A percentile compares a stretch with the other conserved stretches of the same genome.
Conservation (phyloP, 1,140 invertebrate species). For the Trichonephila clavata region DNA sequence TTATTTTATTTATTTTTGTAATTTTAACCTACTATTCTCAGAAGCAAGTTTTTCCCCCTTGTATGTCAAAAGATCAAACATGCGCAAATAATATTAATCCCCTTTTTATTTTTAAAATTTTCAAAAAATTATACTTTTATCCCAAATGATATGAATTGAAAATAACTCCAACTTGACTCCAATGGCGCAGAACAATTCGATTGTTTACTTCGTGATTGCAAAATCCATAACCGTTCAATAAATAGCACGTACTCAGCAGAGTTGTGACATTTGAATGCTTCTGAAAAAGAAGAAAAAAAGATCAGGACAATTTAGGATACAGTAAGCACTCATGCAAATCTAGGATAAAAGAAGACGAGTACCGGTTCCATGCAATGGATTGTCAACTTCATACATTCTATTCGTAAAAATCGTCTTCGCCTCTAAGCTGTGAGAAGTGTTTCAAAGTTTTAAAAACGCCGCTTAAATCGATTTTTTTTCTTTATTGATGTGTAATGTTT, state of each 20-base stretch:
- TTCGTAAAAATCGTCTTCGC: not conserved
- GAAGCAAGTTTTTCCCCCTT: too few relatives aligned
- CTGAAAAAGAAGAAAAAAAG: not conserved
- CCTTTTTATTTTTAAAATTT: too few relatives aligned
- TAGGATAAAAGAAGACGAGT: not conserved
- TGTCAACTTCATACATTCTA: not conserved
- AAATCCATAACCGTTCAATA: constrained; percentile 41
- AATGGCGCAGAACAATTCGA: not conserved
- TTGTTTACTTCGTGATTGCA: constrained; percentile 15
- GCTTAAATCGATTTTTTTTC: not conserved
- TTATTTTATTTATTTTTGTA: too few relatives aligned
- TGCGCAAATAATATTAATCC: too few relatives aligned
- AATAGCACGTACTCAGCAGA: not conserved
- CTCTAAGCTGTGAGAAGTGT: not conserved
- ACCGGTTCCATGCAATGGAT: not conserved
- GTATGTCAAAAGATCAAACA: too few relatives aligned
- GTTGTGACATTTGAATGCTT: not conserved
- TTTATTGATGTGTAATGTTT: too few relatives aligned
- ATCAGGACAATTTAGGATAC: not conserved
- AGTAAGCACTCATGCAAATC: not conserved
- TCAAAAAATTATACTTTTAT: too few relatives aligned
- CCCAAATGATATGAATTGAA: too few relatives aligned
- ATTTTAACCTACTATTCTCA: too few relatives aligned
- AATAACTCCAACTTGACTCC: not conserved
- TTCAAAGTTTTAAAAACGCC: not conserved